phyloP scores from a whole-genome alignment of 2,797 vertebrate species.

The Sitta carolinensis region DNA sequence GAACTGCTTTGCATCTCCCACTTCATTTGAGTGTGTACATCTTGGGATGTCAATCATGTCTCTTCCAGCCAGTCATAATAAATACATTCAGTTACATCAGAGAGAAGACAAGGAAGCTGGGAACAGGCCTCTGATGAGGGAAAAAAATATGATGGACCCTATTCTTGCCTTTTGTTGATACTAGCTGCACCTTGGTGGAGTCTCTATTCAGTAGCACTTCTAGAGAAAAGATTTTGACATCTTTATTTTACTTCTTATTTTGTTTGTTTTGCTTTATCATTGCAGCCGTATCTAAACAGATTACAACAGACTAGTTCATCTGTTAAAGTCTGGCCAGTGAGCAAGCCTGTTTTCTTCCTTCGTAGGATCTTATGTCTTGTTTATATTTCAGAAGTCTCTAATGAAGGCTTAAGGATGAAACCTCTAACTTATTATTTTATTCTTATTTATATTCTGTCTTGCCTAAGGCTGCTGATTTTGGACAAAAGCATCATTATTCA shows the following conservation, averaged over 20 bases:
- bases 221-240: background rate
- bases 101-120: background rate
- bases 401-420: background rate
- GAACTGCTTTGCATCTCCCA: background rate
- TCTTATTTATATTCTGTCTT: background rate
- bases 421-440: background rate
- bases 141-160: background rate
- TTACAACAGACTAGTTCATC: background rate
- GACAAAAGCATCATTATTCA: background rate
- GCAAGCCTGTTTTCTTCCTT: background rate
- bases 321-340: background rate
- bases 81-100: background rate
- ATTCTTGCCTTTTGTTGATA: background rate
- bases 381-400: background rate
- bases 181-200: background rate
- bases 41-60: background rate
- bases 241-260: background rate
- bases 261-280: background rate
- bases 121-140: background rate
- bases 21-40: background rate
- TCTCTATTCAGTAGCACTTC: background rate
- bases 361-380: background rate
- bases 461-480: background rate
- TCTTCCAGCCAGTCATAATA: background rate
- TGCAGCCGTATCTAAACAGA: background rate